Base-by-base conservation (phyloP, 2,888 invertebrate species). In the Drosophila leonis region DNA sequence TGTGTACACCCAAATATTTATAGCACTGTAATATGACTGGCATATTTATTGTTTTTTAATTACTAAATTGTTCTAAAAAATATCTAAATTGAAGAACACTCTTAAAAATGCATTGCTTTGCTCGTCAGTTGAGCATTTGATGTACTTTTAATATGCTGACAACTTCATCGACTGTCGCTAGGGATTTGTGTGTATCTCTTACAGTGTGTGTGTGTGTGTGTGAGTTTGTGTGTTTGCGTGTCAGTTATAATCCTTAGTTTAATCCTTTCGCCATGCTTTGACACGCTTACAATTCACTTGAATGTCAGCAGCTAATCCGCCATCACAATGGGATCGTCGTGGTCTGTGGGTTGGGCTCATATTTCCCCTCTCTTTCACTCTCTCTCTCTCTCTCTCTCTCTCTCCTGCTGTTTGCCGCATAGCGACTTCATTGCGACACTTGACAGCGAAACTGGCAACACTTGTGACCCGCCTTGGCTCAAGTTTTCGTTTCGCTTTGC, bases 211-310 rank as follows among this genome's bases (percentile, higher is more conserved):
- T 42, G 55, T 46, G 12, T 39, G 49, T 55, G 13, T 46, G 12
- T 52, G 39, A 56, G 24, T 41, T 0, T 39, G 52, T 55, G 52
- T 66, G 60, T 68, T 62, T 78, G 56, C 56, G 49, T 56, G 54
- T 59, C 69, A 72, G 82, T 85, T 83, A 82, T 89, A 83, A 84
- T 87, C 84, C 82, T 73, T 75, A 66, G 80, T 63, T 72, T 84
- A 89, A 89, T 89, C 90, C 85, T 82, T 87, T 87, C 68, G 71
- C 88, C 82, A 78, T 74, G 85, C 88, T 87, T 78, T 85, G 85
- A 83, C 85, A 85, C 85, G 80, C 85, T 89, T 80, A 89, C 85
- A 87, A 89, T 85, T 89, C 90, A 78, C 90, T 84, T 72, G 75
- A 84, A 80, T 89, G 89, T 89, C 90, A 87, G 72, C 78, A 67